phyloP scores from a whole-genome alignment of 1,140 invertebrate genomes.

The Adelges cooleyi region DNA sequence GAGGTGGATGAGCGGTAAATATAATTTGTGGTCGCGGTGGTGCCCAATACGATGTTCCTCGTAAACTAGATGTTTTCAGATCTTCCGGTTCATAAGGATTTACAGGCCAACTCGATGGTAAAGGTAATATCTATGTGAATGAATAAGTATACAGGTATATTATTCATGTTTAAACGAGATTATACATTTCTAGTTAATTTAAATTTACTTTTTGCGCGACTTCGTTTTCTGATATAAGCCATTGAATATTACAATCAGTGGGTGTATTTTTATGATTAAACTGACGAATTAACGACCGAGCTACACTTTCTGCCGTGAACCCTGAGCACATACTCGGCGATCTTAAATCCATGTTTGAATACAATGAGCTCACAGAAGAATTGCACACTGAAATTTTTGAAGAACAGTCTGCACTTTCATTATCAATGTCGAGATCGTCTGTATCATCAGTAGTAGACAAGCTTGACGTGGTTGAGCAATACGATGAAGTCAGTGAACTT shows the following conservation, averaged over 20 bases:
- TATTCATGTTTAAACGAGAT: not conserved
- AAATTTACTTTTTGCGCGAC: constrained; percentile 53
- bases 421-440: constrained; percentile 44
- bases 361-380: constrained; percentile 49
- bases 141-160: constrained; percentile 2
- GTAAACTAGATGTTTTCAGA: constrained; percentile 43
- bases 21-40: constrained; percentile 75
- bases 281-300: constrained; percentile 59
- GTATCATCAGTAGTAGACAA: constrained; percentile 43
- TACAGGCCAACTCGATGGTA: constrained; percentile 57
- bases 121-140: constrained; percentile 49
- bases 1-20: constrained; percentile 59
- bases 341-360: constrained; percentile 45
- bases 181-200: too few species aligned
- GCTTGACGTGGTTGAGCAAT: constrained; percentile 40
- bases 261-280: constrained; percentile 67
- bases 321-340: not conserved
- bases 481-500: constrained; percentile 44
- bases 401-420: constrained; percentile 34
- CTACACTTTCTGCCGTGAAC: constrained; percentile 64
- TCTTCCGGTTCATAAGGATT: constrained; percentile 48
- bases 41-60: constrained; percentile 72
- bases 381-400: constrained; percentile 42
- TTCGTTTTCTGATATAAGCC: constrained; percentile 69
- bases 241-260: constrained; percentile 64